Base-by-base conservation (phyloP, 2,113 vertebrate species). In the Phycodurus eques region DNA sequence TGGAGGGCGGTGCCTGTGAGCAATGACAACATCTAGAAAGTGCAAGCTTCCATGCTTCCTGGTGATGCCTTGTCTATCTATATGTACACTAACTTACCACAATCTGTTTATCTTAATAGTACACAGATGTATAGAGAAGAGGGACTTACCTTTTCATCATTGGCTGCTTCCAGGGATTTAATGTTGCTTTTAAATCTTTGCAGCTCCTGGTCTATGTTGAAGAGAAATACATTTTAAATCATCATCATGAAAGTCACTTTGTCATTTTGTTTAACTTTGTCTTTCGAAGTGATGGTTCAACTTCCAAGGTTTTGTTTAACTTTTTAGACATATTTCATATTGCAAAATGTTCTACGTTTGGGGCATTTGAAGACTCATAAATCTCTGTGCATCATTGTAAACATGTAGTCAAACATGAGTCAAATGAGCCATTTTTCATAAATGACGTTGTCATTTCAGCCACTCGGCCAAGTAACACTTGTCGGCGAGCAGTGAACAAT, bases 91-190 rank as follows among this genome's bases (percentile, higher is more conserved):
- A 57, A 47, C 11, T 31, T 9, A 14, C 13, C 22, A 17, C 44
- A 47, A 8, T 47, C 7, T 66, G 13, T 47, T 66, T 27, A 47
- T 9, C 47, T 63, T 42, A n/a, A 63, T 67, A 43, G 44, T 20
- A 59, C 8, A 62, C 77, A 81, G 72, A 70, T 86, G 78, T 62
- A 57, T 42, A 74, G 22, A 68, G 31, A 53, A 74, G 54, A 69
- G 9, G 44, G 56, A 70, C 74, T 92, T 79, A 98, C 98, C 94
- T 99, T 99, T 88, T 98, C 95, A 83, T 97, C 93, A 79, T 99
- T 99, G 74, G 95, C 92, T 79, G 93, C 90, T 59, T 95, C 69
- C 54, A 99, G 84, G 0, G 94, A 93, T 80, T 99, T 96, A 94
- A 99, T 96, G 63, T 96, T 95, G 71, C 89, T 89, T 87, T 94